A percentile compares a stretch with the other conserved stretches of the same genome.
Evolutionary conservation across 2,797 vertebrate genomes (phyloP).

Genomic region (Scolopax bukidnonensis): DNA sequence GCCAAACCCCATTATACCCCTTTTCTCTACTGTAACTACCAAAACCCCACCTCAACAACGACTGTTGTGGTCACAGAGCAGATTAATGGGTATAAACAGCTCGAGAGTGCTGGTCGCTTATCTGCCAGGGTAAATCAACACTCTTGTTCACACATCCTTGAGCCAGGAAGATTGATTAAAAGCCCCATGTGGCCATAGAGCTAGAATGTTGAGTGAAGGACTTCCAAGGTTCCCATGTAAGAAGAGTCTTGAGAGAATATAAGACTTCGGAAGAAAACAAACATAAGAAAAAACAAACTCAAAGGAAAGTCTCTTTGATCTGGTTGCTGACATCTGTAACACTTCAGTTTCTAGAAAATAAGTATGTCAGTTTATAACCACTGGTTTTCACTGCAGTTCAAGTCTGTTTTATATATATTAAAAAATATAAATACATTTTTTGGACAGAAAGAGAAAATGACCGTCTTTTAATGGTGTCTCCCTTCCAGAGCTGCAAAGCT

Average conservation of each 20-base stretch:
- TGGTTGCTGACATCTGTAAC: not conserved
- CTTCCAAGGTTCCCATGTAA: conserved; percentile 21
- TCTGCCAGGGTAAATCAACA: conserved; percentile 60
- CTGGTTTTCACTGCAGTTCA: not conserved
- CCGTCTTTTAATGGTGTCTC: not conserved
- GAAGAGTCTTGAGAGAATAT: not conserved
- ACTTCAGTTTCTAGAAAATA: not conserved
- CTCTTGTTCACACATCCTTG: conserved; percentile 55
- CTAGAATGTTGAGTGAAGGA: conserved; percentile 29
- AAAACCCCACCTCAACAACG: not conserved
- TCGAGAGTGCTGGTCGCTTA: conserved; percentile 12
- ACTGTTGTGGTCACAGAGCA: not conserved
- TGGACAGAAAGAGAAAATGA: not conserved
- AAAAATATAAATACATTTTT: not conserved
- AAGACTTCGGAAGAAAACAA: conserved; percentile 26
- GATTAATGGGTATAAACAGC: conserved; percentile 44
- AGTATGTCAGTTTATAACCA: not conserved
- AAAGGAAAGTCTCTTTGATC: not conserved
- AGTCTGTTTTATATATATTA: not conserved
- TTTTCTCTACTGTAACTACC: not conserved
- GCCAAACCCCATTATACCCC: not conserved
- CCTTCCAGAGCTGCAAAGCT: not conserved
- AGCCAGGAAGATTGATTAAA: conserved; percentile 56
- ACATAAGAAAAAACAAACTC: not conserved
- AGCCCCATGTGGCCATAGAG: not conserved